These are phyloP conservation scores for Magallana angulata DNA, from an alignment of 1,140 invertebrate species.

Conservation along the genomic window DNA sequence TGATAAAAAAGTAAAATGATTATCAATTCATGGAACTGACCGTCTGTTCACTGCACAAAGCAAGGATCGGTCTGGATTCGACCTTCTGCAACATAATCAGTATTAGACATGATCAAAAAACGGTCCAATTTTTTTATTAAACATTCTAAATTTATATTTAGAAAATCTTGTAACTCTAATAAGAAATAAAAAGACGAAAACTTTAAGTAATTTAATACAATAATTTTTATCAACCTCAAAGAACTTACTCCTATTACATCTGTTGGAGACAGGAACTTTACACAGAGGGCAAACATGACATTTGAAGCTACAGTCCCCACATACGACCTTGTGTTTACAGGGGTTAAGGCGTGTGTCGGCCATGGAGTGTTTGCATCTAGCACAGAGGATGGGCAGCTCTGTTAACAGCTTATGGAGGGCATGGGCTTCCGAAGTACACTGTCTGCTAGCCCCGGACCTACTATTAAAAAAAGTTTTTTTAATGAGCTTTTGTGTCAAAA, in stretches of 20 bases:
- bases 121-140: too few relatives aligned
- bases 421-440: background rate
- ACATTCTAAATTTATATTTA: too few relatives aligned
- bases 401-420: constrained; percentile 47
- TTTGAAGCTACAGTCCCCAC: constrained; percentile 53
- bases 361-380: constrained; percentile 48
- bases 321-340: constrained; percentile 60
- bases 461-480: background rate
- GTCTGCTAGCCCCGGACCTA: background rate
- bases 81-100: background rate
- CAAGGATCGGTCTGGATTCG: background rate
- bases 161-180: too few relatives aligned
- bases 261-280: constrained; percentile 40
- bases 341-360: constrained; percentile 56
- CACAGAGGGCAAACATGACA: constrained; percentile 58
- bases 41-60: background rate
- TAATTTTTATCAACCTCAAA: too few relatives aligned
- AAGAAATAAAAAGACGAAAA: too few relatives aligned
- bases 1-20: too few relatives aligned
- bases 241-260: constrained; percentile 55
- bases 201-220: too few relatives aligned
- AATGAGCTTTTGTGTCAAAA: too few relatives aligned
- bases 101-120: too few relatives aligned
- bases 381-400: constrained; percentile 54
- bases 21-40: background rate